phyloP scores from a whole-genome alignment of 2,888 invertebrate genomes.

The Lottia scabra region DNA sequence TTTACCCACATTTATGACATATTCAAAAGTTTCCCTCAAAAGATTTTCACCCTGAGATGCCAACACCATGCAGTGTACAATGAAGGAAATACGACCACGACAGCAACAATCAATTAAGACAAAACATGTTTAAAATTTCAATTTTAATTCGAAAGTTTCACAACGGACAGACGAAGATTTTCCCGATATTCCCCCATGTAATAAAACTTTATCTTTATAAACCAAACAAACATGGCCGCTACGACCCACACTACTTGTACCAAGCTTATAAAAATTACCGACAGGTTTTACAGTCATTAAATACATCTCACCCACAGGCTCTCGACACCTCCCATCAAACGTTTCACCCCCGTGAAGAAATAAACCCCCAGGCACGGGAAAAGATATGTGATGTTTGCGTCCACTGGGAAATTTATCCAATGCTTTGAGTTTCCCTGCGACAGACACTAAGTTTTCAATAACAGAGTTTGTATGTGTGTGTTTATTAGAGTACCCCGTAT shows the following conservation, averaged over 20 bases:
- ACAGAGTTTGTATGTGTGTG: slow-evolving; percentile 2
- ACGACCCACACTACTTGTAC: slow-evolving; percentile 45
- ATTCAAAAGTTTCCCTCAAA: too few relatives aligned
- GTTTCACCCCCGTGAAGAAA: slow-evolving; percentile 68
- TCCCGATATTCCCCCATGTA: slow-evolving; percentile 64
- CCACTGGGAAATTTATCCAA: slow-evolving; percentile 60
- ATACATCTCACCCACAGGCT: slow-evolving; percentile 65
- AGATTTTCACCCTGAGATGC: too few relatives aligned
- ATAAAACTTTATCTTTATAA: slow-evolving; percentile 45
- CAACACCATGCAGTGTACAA: too few relatives aligned
- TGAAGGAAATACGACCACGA: too few relatives aligned
- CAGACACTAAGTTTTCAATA: slow-evolving; percentile 1
- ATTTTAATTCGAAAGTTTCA: background rate
- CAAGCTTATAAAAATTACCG: slow-evolving; percentile 50
- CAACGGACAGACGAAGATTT: slow-evolving; percentile 11
- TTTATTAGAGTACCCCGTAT: slow-evolving; percentile 22
- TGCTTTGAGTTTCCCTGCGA: slow-evolving; percentile 32
- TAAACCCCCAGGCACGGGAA: slow-evolving; percentile 46
- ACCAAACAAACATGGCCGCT: slow-evolving; percentile 60
- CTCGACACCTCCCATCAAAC: slow-evolving; percentile 63
- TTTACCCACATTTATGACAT: too few relatives aligned
- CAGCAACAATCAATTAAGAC: too few relatives aligned
- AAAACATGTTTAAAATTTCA: background rate
- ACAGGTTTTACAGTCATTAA: slow-evolving; percentile 45
- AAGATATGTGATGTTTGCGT: slow-evolving; percentile 61